Conservation (phyloP, 2,797 vertebrate genomes). For the Pseudocheirus occidentalis region DNA sequence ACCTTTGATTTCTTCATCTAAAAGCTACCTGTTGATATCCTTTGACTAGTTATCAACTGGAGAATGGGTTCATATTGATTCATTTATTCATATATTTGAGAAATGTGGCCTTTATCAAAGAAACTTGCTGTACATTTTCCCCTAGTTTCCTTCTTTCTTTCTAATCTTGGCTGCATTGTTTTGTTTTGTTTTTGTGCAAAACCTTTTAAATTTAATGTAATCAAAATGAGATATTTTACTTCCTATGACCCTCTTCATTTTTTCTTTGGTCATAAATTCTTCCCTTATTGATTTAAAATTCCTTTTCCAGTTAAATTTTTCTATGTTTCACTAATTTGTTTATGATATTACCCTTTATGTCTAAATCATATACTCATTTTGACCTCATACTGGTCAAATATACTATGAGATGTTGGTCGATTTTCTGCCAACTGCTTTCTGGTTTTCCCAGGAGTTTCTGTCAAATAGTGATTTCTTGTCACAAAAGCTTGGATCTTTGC, state of each 20-base stretch:
- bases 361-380: background rate
- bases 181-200: background rate
- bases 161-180: background rate
- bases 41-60: background rate
- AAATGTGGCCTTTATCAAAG: background rate
- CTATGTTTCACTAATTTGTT: background rate
- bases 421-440: background rate
- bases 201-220: background rate
- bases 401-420: background rate
- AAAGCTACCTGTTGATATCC: background rate
- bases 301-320: background rate
- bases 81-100: background rate
- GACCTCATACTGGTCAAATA: background rate
- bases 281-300: background rate
- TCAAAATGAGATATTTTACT: background rate
- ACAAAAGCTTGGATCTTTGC: background rate
- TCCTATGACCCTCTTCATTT: background rate
- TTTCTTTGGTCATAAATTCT: background rate
- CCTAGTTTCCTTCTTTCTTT: background rate
- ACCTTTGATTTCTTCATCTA: background rate
- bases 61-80: background rate
- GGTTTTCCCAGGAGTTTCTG: background rate
- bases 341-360: background rate
- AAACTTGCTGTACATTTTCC: background rate
- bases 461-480: background rate